A percentile compares a stretch with the other conserved stretches of the same genome.
These are phyloP conservation scores for Phrixothrix hirtus DNA, from an alignment of 2,888 invertebrate genomes.

Conservation along the genomic window DNA sequence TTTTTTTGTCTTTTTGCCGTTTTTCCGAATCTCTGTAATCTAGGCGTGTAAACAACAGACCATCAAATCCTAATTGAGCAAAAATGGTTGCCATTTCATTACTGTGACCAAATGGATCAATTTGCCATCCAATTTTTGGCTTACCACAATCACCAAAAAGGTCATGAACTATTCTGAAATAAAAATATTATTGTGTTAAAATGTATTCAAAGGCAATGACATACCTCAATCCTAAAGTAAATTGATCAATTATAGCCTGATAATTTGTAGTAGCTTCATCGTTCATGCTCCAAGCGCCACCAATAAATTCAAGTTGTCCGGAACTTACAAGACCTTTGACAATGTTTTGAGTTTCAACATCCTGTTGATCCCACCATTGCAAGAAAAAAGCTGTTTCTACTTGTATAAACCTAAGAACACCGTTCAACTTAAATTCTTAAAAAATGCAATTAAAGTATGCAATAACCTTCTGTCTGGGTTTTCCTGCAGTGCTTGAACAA, in stretches of 20 bases:
- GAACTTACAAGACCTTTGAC: constrained; percentile 64
- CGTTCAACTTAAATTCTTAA: too few relatives aligned
- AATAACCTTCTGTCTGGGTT: constrained; percentile 74
- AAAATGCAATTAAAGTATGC: too few relatives aligned
- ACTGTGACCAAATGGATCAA: constrained; percentile 83
- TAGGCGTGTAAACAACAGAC: constrained; percentile 77
- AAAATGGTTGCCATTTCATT: constrained; percentile 78
- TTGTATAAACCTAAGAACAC: constrained; percentile 2
- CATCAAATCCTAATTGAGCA: constrained; percentile 83
- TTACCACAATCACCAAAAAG: constrained; percentile 69
- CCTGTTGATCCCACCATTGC: constrained; percentile 78
- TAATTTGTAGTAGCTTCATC: constrained; percentile 71
- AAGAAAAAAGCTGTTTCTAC: constrained; percentile 80
- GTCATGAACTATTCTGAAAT: constrained; percentile 61
- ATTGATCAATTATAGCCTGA: constrained; percentile 71
- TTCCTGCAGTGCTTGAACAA: constrained; percentile 71
- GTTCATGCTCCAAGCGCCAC: constrained; percentile 66
- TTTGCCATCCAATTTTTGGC: constrained; percentile 76
- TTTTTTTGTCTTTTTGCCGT: constrained; percentile 61
- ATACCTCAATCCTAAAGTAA: constrained; percentile 69
- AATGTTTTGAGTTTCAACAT: constrained; percentile 58
- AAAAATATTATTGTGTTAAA: too few relatives aligned
- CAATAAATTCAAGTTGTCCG: constrained; percentile 64
- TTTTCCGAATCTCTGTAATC: constrained; percentile 77
- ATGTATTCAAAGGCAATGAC: too few relatives aligned